Evolutionary conservation across 1,140 invertebrate species (phyloP).

Genomic region (Calliopsis andreniformis): DNA sequence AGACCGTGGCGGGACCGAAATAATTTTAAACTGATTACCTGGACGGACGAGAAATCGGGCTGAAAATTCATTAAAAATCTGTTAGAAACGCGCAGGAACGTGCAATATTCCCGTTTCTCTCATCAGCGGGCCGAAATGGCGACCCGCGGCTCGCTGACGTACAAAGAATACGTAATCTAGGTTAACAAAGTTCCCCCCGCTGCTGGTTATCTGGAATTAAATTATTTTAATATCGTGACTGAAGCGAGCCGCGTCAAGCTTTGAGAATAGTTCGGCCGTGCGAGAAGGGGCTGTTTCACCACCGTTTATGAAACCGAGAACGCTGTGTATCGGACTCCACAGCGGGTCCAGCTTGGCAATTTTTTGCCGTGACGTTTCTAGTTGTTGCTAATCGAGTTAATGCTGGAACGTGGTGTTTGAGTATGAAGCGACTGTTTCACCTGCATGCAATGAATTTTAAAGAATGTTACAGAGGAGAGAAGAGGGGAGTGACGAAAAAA

Average conservation of each 20-base stretch:
- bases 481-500: too few relatives aligned
- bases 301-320: too few relatives aligned
- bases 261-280: conserved; percentile 9
- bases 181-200: conserved; percentile 19
- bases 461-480: too few relatives aligned
- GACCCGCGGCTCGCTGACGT: background rate
- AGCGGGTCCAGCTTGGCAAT: too few relatives aligned
- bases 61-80: conserved; percentile 25
- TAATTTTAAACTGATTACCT: conserved; percentile 32
- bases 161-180: conserved; percentile 32
- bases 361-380: too few relatives aligned
- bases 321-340: too few relatives aligned
- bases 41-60: conserved; percentile 3
- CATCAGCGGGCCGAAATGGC: conserved; percentile 7
- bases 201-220: background rate
- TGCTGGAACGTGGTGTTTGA: too few relatives aligned
- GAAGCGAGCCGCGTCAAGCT: background rate
- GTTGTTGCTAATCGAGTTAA: too few relatives aligned
- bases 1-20: background rate
- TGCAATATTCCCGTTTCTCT: conserved; percentile 7
- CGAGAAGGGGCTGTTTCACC: too few relatives aligned
- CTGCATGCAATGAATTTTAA: too few relatives aligned
- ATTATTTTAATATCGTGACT: conserved; percentile 5
- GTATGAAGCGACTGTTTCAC: too few relatives aligned
- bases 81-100: background rate